A percentile compares a stretch with the other conserved stretches of the same genome.
These are phyloP conservation scores for Dromaius novaehollandiae DNA, from an alignment of 2,113 vertebrate genomes.

Conservation along the genomic window DNA sequence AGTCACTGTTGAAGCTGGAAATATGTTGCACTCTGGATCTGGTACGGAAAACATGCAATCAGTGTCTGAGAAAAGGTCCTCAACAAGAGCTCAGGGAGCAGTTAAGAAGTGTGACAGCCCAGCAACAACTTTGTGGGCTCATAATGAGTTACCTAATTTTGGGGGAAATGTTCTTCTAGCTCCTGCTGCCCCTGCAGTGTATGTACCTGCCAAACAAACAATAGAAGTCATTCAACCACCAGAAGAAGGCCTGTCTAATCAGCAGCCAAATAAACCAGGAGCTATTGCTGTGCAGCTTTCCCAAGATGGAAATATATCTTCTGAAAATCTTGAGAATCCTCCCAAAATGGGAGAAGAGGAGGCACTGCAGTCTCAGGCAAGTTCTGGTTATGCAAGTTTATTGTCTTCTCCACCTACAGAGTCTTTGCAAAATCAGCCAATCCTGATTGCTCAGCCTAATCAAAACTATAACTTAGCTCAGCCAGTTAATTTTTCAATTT, in stretches of 20 bases:
- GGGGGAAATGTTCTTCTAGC: constrained; percentile 89
- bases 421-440: constrained; percentile 84
- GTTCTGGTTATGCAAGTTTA: constrained; percentile 89
- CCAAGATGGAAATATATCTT: constrained; percentile 70
- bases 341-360: constrained; percentile 88
- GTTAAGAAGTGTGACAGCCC: constrained; percentile 91
- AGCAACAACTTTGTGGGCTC: constrained; percentile 95
- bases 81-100: constrained; percentile 81
- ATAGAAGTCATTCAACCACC: constrained; percentile 89
- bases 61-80: constrained; percentile 76
- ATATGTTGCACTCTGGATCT: constrained; percentile 45
- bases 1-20: constrained; percentile 19
- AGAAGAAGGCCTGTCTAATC: constrained; percentile 79
- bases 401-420: constrained; percentile 84
- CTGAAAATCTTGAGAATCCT: constrained; percentile 95
- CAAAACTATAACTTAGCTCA: constrained; percentile 85
- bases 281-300: constrained; percentile 22
- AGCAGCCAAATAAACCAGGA: constrained; percentile 43
- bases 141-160: constrained; percentile 87
- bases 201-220: constrained; percentile 80
- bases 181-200: constrained; percentile 89
- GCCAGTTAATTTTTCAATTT: constrained; percentile 70
- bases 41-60: constrained; percentile 49
- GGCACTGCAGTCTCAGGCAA: constrained; percentile 80
- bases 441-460: constrained; percentile 90